These are phyloP conservation scores for Psophia crepitans DNA, from an alignment of 2,113 vertebrate genomes.

Conservation along the genomic window DNA sequence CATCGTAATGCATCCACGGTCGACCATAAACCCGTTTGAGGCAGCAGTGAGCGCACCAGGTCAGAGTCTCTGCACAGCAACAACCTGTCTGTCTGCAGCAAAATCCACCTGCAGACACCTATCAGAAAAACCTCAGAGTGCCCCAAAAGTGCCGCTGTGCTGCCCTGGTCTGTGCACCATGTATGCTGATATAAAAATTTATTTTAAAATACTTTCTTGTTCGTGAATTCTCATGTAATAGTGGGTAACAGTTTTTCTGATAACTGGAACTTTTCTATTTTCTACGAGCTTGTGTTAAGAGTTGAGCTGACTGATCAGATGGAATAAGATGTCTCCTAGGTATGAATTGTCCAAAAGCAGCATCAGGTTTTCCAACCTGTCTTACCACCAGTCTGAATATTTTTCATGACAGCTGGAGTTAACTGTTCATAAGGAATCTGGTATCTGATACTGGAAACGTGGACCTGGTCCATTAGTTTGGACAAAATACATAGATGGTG, in stretches of 20 bases:
- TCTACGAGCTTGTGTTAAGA: not conserved
- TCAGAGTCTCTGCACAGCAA: not conserved
- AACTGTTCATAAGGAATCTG: not conserved
- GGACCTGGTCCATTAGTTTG: not conserved
- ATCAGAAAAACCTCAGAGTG: not conserved
- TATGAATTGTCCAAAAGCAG: not conserved
- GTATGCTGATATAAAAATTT: not conserved
- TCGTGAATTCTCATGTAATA: not conserved
- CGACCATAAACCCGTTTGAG: not conserved
- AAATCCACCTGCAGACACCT: not conserved
- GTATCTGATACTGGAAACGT: not conserved
- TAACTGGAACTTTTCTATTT: not conserved
- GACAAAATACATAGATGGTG: not conserved
- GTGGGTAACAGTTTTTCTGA: not conserved
- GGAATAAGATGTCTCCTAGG: not conserved
- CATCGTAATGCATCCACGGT: not conserved
- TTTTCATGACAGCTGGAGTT: not conserved
- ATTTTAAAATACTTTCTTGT: not conserved
- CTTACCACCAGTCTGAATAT: not conserved
- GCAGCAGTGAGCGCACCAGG: not conserved
- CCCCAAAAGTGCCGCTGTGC: not conserved
- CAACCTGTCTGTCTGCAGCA: not conserved
- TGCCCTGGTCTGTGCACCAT: not conserved
- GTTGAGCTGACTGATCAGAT: not conserved
- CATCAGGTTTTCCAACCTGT: not conserved